Conservation (phyloP, 2,113 vertebrate species). For the Xenopus laevis region DNA sequence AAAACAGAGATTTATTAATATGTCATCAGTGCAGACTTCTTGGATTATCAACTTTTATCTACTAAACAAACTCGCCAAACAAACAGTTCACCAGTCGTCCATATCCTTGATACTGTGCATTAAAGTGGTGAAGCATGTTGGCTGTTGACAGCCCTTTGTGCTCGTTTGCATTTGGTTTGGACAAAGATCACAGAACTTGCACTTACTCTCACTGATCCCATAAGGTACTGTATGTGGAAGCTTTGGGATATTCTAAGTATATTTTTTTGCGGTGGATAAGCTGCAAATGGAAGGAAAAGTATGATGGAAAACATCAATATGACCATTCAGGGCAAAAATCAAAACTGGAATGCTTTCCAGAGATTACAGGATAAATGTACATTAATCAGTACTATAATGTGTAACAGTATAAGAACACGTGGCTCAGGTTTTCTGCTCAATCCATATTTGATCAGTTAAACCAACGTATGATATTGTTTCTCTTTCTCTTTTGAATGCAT, state of each 20-base stretch:
- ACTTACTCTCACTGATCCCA: conserved; percentile 7
- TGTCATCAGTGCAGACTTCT: neutral
- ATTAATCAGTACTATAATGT: neutral
- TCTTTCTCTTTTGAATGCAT: too few species aligned
- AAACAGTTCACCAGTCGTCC: neutral
- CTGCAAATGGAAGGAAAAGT: neutral
- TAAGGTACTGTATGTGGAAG: neutral
- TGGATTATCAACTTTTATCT: neutral
- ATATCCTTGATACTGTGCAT: neutral
- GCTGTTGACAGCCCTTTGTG: conserved; percentile 25
- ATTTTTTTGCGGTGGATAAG: neutral
- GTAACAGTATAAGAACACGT: too few species aligned
- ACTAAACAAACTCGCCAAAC: neutral
- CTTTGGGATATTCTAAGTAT: neutral
- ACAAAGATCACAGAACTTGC: neutral
- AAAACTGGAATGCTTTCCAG: neutral
- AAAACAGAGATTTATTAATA: neutral
- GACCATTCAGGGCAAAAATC: neutral
- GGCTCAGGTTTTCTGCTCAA: too few species aligned
- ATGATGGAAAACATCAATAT: neutral
- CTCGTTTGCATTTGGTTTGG: neutral
- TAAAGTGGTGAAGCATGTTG: neutral
- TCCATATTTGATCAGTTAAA: too few species aligned
- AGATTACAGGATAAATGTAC: neutral
- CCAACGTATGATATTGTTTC: too few species aligned